Percentiles rank a stretch among this genome's conserved stretches.
These are phyloP conservation scores for Apogon talboti DNA, from an alignment of 2,797 vertebrate species.

Conservation along the genomic window DNA sequence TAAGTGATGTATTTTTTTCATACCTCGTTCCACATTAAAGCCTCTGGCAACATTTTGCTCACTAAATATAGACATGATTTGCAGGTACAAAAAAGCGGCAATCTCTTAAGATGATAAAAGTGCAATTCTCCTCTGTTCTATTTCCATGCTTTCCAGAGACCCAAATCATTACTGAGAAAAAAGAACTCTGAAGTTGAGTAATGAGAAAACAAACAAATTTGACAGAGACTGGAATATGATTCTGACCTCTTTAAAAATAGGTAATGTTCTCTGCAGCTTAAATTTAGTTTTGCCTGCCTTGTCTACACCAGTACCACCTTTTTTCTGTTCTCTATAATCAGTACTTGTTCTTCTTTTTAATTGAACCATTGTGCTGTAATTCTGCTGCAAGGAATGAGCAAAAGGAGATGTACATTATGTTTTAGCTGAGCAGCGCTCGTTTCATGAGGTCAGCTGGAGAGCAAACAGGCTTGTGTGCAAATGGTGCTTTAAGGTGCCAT, in stretches of 20 bases:
- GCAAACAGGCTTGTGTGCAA: slow-evolving; percentile 41
- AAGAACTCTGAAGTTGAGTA: slow-evolving; percentile 50
- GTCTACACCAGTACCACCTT: slow-evolving; percentile 27
- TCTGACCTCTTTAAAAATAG: slow-evolving; percentile 66
- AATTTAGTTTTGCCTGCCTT: slow-evolving; percentile 55
- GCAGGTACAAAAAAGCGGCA: slow-evolving; percentile 60
- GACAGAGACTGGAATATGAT: slow-evolving; percentile 54
- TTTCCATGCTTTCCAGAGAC: slow-evolving; percentile 61
- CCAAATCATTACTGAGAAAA: slow-evolving; percentile 48
- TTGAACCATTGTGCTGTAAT: slow-evolving; percentile 46
- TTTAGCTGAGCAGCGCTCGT: slow-evolving; percentile 57
- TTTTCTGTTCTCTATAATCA: slow-evolving; percentile 40
- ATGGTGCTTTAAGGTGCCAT: slow-evolving; percentile 26
- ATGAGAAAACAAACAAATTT: slow-evolving; percentile 70
- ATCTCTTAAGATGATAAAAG: slow-evolving; percentile 71
- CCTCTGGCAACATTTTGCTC: slow-evolving; percentile 38
- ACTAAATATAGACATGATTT: slow-evolving; percentile 77
- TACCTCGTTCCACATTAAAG: slow-evolving; percentile 60
- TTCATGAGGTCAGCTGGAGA: slow-evolving; percentile 62
- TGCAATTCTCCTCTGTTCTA: slow-evolving; percentile 67
- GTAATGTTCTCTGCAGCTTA: slow-evolving; percentile 42
- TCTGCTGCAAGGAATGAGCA: slow-evolving; percentile 49
- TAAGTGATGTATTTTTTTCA: slow-evolving; percentile 21
- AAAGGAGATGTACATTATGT: slow-evolving; percentile 61
- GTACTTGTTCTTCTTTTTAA: slow-evolving; percentile 46